phyloP scores from a whole-genome alignment of 2,113 vertebrate genomes.

The Pithys albifrons region DNA sequence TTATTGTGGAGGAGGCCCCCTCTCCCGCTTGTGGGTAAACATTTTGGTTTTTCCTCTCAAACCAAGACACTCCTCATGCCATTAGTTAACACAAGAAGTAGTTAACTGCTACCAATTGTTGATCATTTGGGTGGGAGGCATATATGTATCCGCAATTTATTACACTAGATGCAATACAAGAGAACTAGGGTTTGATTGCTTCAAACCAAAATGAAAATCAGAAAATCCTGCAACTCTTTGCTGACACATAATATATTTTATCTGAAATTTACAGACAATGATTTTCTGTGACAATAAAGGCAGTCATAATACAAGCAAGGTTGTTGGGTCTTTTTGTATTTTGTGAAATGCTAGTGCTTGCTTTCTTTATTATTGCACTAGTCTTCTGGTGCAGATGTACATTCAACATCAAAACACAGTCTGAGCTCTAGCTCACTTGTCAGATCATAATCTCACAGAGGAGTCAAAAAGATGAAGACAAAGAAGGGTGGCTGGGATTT shows the following conservation, averaged over 20 bases:
- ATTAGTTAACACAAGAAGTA: too few species aligned
- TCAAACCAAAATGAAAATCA: background rate
- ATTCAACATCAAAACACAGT: background rate
- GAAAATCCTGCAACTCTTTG: background rate
- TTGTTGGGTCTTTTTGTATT: background rate
- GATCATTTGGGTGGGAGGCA: background rate
- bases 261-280: background rate
- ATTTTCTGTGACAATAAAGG: background rate
- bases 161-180: background rate
- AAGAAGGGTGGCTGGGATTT: background rate
- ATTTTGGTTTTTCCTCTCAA: too few species aligned
- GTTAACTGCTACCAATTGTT: too few species aligned
- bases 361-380: background rate
- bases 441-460: background rate
- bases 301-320: background rate
- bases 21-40: too few species aligned
- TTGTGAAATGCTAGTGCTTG: background rate
- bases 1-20: too few species aligned
- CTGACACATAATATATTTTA: background rate
- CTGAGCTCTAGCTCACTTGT: background rate
- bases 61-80: too few species aligned
- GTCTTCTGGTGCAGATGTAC: background rate
- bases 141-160: background rate
- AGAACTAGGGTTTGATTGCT: background rate
- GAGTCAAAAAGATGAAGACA: background rate